Percentiles rank a stretch among this genome's conserved stretches.
phyloP scores from a whole-genome alignment of 2,113 vertebrate genomes.

The Sander vitreus region DNA sequence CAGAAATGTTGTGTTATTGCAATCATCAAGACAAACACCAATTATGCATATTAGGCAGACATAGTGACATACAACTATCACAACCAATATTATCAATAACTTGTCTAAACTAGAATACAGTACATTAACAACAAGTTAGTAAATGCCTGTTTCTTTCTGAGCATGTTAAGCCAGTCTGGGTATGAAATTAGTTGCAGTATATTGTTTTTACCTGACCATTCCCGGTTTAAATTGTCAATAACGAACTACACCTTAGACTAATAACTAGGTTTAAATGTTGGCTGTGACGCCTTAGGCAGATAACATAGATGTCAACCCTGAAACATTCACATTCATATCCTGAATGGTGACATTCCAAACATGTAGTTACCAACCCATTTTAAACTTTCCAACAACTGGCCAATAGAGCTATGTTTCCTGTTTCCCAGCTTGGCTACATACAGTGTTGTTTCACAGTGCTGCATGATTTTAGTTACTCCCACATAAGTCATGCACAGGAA shows the following conservation, averaged over 20 bases:
- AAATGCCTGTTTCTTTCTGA: not conserved
- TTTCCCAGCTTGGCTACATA: conserved; percentile 57
- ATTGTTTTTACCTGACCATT: not conserved
- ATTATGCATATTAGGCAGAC: not conserved
- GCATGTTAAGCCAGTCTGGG: conserved; percentile 25
- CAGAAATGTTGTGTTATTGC: not conserved
- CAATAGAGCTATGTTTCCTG: conserved; percentile 78
- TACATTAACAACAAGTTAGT: not conserved
- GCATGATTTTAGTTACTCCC: conserved; percentile 63
- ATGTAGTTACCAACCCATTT: conserved; percentile 39
- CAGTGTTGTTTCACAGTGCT: conserved; percentile 35
- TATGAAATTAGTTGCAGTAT: not conserved
- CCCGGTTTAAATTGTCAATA: not conserved
- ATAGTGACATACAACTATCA: not conserved
- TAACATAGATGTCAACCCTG: not conserved
- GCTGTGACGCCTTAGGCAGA: not conserved
- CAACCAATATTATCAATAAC: not conserved
- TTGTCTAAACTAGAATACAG: not conserved
- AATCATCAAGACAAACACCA: not conserved
- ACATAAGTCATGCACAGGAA: conserved; percentile 63
- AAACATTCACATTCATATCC: conserved; percentile 34
- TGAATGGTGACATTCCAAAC: conserved; percentile 70
- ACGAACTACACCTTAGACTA: not conserved
- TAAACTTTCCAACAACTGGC: conserved; percentile 27
- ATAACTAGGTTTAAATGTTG: not conserved